Percentiles rank a stretch among this genome's conserved stretches.
Evolutionary conservation across 2,113 vertebrate genomes (phyloP).

Genomic region (Pagrus major): DNA sequence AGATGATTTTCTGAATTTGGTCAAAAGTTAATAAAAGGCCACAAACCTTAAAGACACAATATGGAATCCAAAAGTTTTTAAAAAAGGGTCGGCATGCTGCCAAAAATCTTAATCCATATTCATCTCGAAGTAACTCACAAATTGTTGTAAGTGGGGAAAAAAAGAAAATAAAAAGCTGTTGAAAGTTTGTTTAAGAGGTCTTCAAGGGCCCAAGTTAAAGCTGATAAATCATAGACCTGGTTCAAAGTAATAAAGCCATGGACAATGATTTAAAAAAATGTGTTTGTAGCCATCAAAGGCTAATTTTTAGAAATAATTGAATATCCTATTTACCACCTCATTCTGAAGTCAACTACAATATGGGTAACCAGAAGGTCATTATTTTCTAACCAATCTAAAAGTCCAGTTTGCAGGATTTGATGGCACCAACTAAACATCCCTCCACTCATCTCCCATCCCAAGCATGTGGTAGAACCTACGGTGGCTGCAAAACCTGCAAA

Average conservation of each 20-base stretch:
- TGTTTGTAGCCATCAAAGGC: background rate
- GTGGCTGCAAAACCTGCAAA: too few species aligned
- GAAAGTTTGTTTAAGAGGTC: background rate
- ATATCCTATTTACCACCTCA: background rate
- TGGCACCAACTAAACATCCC: too few species aligned
- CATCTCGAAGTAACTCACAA: background rate
- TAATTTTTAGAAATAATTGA: background rate
- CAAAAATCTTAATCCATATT: too few species aligned
- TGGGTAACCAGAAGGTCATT: background rate
- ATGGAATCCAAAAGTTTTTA: background rate
- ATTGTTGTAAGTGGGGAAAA: background rate
- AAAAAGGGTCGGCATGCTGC: background rate
- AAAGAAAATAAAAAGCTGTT: too few species aligned
- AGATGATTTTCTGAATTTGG: background rate
- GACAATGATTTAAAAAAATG: background rate
- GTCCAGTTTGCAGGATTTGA: too few species aligned
- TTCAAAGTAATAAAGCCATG: background rate
- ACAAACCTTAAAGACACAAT: background rate
- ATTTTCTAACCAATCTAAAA: background rate
- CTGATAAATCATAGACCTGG: background rate
- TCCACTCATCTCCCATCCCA: too few species aligned
- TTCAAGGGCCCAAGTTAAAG: background rate
- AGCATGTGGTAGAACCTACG: too few species aligned
- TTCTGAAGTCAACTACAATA: background rate
- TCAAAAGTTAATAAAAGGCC: background rate